Evolutionary conservation across 2,888 invertebrate species (phyloP), one percentile per base, ranked within the genome.

Genomic region (Protodeltote pygarga): DNA sequence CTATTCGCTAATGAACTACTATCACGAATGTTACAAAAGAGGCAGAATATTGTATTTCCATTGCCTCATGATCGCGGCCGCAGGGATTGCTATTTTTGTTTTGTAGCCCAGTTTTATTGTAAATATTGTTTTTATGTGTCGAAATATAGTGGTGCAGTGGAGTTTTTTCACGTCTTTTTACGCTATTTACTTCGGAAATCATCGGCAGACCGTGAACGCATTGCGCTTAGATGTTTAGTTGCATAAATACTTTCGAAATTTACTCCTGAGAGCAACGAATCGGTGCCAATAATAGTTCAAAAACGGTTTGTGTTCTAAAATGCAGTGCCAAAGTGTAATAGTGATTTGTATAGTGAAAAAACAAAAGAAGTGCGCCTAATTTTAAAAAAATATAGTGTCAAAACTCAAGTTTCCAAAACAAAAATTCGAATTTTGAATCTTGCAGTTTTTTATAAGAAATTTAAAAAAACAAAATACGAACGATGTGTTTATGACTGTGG

Each of bases 81-180:
- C 66, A 65, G 64, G 64, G 69, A 72, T 60, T 63, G 70, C 88
- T 90, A 91, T 91, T 91, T 90, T 88, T 83, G 83, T 89, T 87
- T 82, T 77, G 80, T 77, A 85, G 83, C 83, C 81, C 82, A 83
- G 77, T 83, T 87, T 77, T 76, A 81, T 78, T 75, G 84, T 88
- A 88, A 87, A 89, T 88, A 90, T 87, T 89, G 87, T 87, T 83
- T 83, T 84, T 80, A 62, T 71, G 76, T 87, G 81, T 81, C 73
- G 87, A 82, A 86, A 77, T 75, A 63, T 65, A 51, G 61, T 70
- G 75, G 67, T 80, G 73, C 74, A 73, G 72, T 74, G 62, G 45
- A 58, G 42, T 54, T 55, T 58, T 53, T 61, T 47, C 32, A 49
- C 39, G 63, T 79, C 75, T 73, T 81, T 73, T 66, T 52, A 40